phyloP scores from a whole-genome alignment of 2,113 vertebrate genomes.

The Crotalus helleri region DNA sequence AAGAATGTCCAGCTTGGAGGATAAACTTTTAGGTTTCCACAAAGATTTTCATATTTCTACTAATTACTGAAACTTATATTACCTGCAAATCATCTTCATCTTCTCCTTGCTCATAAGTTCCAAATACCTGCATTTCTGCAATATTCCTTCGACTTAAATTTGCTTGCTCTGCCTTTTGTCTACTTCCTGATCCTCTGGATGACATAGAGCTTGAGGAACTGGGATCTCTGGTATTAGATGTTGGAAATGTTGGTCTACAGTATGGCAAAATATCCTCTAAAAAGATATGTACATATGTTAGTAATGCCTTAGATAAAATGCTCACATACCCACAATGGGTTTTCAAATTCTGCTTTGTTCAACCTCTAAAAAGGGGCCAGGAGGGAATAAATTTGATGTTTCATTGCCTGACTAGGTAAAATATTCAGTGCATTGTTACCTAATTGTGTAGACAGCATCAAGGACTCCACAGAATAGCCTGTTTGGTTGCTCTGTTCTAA shows the following conservation, averaged over 20 bases:
- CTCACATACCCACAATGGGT: not conserved
- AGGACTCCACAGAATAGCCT: too few relatives aligned
- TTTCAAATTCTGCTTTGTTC: conserved; percentile 3
- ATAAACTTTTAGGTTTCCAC: not conserved
- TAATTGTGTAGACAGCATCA: too few relatives aligned
- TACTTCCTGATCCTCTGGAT: conserved; percentile 91
- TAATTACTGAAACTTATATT: conserved; percentile 21
- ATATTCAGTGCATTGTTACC: too few relatives aligned
- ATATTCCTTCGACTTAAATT: conserved; percentile 83
- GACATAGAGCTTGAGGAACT: conserved; percentile 98
- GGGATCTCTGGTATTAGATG: conserved; percentile 89
- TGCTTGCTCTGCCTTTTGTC: conserved; percentile 85
- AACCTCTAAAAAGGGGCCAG: too few relatives aligned
- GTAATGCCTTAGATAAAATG: not conserved
- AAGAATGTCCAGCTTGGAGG: not conserved
- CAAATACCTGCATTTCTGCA: conserved; percentile 85
- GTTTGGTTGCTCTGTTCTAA: too few relatives aligned
- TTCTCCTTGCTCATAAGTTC: conserved; percentile 83
- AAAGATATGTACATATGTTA: conserved; percentile 43
- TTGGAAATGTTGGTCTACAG: conserved; percentile 94
- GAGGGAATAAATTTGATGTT: not conserved
- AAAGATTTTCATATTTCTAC: not conserved
- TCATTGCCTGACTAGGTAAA: too few relatives aligned
- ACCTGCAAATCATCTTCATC: conserved; percentile 81
- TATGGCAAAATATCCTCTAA: conserved; percentile 95